These are phyloP conservation scores for Apamea epomidion DNA, from an alignment of 2,888 invertebrate species.

Conservation along the genomic window DNA sequence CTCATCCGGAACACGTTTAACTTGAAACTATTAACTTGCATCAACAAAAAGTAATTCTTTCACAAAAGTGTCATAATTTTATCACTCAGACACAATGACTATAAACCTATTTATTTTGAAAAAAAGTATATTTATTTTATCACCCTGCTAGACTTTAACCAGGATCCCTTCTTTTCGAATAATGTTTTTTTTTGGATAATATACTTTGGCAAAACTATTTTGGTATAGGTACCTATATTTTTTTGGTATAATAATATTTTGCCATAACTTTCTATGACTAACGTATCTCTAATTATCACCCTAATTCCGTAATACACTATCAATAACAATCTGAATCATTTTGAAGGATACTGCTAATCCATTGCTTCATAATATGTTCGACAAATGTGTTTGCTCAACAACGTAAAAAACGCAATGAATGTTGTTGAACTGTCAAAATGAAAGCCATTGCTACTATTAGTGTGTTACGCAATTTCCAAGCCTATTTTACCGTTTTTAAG, in stretches of 20 bases:
- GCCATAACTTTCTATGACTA: background rate
- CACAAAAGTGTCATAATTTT: background rate
- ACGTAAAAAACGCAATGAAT: background rate
- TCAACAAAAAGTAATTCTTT: background rate
- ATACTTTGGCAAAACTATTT: no score
- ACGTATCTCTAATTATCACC: background rate
- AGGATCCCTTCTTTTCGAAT: no score
- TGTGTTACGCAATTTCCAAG: background rate
- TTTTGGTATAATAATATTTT: no score
- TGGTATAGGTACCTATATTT: no score
- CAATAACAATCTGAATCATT: background rate
- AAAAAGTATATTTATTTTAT: background rate
- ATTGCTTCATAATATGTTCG: background rate
- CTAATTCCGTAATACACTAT: background rate
- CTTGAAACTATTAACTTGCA: background rate
- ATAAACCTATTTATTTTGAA: background rate
- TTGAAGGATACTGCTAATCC: background rate
- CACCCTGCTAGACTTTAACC: background rate
- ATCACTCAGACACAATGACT: background rate
- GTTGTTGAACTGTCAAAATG: background rate
- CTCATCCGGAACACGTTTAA: background rate
- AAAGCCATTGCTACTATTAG: background rate
- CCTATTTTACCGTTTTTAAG: no score
- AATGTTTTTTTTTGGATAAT: no score
- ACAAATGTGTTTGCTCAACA: background rate